Percentiles rank a stretch among this genome's conserved stretches.
These are phyloP conservation scores for Rissa tridactyla DNA, from an alignment of 2,113 vertebrate genomes.

Conservation along the genomic window DNA sequence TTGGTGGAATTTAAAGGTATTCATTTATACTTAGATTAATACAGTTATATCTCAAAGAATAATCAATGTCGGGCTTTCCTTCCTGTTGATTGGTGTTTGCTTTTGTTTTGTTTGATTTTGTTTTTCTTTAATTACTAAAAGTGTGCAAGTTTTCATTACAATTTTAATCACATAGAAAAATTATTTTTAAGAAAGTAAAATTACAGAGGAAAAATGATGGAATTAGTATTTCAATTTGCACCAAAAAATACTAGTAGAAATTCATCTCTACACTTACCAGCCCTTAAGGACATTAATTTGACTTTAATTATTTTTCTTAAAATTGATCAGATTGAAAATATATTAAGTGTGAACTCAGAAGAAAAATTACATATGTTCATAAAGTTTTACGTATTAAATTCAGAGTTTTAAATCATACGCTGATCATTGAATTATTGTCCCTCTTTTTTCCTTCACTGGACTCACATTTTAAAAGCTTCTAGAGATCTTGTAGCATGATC, in stretches of 20 bases:
- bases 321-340: background rate
- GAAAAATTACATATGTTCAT: background rate
- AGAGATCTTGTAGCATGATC: background rate
- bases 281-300: background rate
- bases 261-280: background rate
- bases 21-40: background rate
- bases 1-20: background rate
- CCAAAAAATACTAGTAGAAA: background rate
- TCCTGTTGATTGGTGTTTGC: background rate
- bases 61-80: background rate
- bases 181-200: background rate
- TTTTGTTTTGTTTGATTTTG: no score
- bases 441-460: background rate
- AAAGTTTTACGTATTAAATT: background rate
- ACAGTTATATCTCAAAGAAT: background rate
- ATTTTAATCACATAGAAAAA: background rate
- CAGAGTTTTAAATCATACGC: background rate
- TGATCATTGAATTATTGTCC: background rate
- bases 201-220: background rate
- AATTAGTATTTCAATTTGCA: background rate
- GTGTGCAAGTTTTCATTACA: background rate
- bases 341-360: conserved; percentile 1
- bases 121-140: background rate
- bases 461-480: background rate
- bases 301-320: background rate